phyloP scores from a whole-genome alignment of 2,113 vertebrate genomes.

The Myxocyprinus asiaticus region DNA sequence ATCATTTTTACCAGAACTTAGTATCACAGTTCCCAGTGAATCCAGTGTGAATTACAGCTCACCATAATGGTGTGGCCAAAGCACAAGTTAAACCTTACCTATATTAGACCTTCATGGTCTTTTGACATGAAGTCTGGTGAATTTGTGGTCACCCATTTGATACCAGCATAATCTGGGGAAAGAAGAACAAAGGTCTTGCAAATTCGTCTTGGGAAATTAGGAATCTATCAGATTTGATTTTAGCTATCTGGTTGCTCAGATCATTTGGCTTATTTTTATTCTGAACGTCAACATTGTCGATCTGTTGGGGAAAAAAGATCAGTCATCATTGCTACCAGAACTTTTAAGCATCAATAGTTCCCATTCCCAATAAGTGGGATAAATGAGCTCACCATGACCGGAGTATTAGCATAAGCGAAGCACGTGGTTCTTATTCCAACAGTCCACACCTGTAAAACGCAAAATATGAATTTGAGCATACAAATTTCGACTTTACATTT shows the following conservation, averaged over 20 bases:
- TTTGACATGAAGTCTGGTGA: not conserved
- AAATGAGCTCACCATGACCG: not conserved
- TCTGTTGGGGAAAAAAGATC: slow-evolving; percentile 56
- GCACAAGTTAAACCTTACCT: not conserved
- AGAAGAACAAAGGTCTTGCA: not conserved
- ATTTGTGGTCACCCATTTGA: not conserved
- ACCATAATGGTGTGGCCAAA: not conserved
- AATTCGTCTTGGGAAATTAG: not conserved
- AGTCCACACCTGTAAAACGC: not conserved
- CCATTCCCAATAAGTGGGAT: not conserved
- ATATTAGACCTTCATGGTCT: too few relatives aligned
- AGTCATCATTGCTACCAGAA: slow-evolving; percentile 48
- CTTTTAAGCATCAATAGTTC: not conserved
- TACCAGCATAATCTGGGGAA: not conserved
- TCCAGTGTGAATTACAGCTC: not conserved
- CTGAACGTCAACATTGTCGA: slow-evolving; percentile 49
- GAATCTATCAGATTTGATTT: not conserved
- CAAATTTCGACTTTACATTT: too few relatives aligned
- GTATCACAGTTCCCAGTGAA: too few relatives aligned
- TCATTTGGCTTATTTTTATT: slow-evolving; percentile 41
- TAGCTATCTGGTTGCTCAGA: slow-evolving; percentile 32
- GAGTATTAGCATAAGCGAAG: too few relatives aligned
- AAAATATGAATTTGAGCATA: too few relatives aligned
- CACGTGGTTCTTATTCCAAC: not conserved
- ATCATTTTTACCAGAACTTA: slow-evolving; percentile 3